Percentiles rank a stretch among this genome's conserved stretches.
Conservation (phyloP, 2,797 vertebrate genomes). For the Epinephelus malabaricus region DNA sequence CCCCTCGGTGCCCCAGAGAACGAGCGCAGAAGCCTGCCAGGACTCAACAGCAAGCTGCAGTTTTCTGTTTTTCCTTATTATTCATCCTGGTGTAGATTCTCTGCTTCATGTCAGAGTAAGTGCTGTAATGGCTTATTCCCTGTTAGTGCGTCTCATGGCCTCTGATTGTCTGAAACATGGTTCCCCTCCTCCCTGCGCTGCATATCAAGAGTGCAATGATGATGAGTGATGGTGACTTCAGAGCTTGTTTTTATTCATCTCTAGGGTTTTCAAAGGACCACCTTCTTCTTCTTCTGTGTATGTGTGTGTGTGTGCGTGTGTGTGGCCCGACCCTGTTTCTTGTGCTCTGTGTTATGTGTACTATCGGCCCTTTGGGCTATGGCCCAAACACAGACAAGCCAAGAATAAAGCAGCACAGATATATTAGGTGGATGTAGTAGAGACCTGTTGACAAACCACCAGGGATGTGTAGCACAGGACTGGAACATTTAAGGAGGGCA, state of each 20-base stretch:
- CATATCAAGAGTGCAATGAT: conserved; percentile 75
- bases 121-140: conserved; percentile 65
- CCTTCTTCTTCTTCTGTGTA: conserved; percentile 22
- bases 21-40: conserved; percentile 45
- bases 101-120: conserved; percentile 77
- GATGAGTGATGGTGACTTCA: conserved; percentile 82
- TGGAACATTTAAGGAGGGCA: conserved; percentile 43
- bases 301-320: conserved; percentile 36
- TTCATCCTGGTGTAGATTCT: conserved; percentile 65
- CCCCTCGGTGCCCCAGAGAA: conserved; percentile 49
- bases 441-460: conserved; percentile 66
- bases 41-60: conserved; percentile 56
- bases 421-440: conserved; percentile 52
- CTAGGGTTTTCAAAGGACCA: conserved; percentile 76
- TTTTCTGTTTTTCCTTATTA: conserved; percentile 59
- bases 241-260: conserved; percentile 79
- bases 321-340: conserved; percentile 51
- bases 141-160: conserved; percentile 70
- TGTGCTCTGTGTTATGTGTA: conserved; percentile 65
- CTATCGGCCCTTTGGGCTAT: conserved; percentile 60
- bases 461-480: conserved; percentile 23
- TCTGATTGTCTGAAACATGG: conserved; percentile 77
- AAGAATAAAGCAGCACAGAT: conserved; percentile 64
- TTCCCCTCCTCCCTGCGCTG: conserved; percentile 66
- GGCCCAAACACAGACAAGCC: conserved; percentile 63